phyloP scores from a whole-genome alignment of 2,888 invertebrate genomes.

The Volucella inflata region DNA sequence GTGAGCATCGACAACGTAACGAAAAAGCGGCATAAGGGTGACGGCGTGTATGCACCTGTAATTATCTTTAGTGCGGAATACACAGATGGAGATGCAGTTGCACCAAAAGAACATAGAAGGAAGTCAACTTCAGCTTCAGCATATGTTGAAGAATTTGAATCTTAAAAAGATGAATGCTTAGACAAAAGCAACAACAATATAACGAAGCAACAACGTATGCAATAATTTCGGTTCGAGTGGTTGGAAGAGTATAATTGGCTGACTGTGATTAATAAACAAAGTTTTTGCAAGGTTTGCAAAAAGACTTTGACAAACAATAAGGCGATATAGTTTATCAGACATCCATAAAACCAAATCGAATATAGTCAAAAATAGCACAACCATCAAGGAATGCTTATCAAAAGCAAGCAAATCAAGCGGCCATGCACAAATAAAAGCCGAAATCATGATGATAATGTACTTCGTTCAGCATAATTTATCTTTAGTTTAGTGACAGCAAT shows the following conservation, averaged over 20 bases:
- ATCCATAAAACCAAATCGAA: conserved; percentile 4
- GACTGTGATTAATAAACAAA: conserved; percentile 9
- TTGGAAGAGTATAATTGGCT: conserved; percentile 1
- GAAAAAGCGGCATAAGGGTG: too few relatives aligned
- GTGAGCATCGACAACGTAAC: too few relatives aligned
- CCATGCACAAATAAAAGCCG: conserved; percentile 12
- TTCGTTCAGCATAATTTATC: neutral
- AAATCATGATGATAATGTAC: conserved; percentile 22
- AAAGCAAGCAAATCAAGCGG: neutral
- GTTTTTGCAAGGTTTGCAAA: conserved; percentile 11
- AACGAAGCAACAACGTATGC: conserved; percentile 11
- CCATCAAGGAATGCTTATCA: conserved; percentile 17
- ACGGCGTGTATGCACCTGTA: too few relatives aligned
- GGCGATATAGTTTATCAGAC: neutral
- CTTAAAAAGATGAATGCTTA: too few relatives aligned
- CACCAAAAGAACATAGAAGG: too few relatives aligned
- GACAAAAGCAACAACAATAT: too few relatives aligned
- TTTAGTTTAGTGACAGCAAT: conserved; percentile 16
- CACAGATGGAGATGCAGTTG: too few relatives aligned
- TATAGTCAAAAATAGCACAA: neutral
- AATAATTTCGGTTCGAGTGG: conserved; percentile 7
- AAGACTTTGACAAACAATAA: conserved; percentile 8
- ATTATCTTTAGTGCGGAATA: too few relatives aligned
- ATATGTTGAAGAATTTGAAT: neutral
- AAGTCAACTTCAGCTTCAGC: neutral